Base-by-base conservation (phyloP, 2,113 vertebrate genomes). In the Macquaria australasica region DNA sequence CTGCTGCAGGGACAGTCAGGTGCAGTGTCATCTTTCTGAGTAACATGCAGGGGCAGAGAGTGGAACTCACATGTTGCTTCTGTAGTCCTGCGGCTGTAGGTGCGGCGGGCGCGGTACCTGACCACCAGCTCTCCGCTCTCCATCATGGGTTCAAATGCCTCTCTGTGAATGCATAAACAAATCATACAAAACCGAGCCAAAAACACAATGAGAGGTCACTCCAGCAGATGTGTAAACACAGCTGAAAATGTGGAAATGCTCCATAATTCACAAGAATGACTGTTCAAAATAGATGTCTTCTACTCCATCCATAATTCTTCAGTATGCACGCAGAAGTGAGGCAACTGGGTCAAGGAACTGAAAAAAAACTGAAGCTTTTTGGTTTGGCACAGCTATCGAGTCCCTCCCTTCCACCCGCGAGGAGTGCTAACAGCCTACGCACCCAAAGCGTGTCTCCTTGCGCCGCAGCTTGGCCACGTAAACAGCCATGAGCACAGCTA, bases 361-460 rank as follows among this genome's bases (percentile, higher is more conserved):
- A 62, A 81, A 84, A 77, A 78, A 82, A 14, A 55, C 23, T 11
- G 1, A 51, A 55, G 60, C 6, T 59, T 79, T 74, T 21, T 55
- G 90, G 78, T 88, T 91, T 91, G 91, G 90, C 88, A 63, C 34
- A 10, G 70, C 5, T 21, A 16, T 1, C 0, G 31, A 10, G 83
- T 66, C 55, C 85, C 85, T 84, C 89, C 87, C 85, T 89, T 87
- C 64, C 31, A 87, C 83, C 79, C 74, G 82, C 23, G 45, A 41
- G 48, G 16, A 83, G 69, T 16, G 18, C 25, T 12, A 68, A 58
- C 34, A 58, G 71, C 53, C 43, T 72, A 94, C 94, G 39, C 88
- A 98, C 97, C 97, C 97, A 1, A 97, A 98, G 3, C 97, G 96
- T 0, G 97, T 98, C 93, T 98, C 97, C 87, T 98, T 98, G 87